Evolutionary conservation across 2,888 invertebrate genomes (phyloP), one percentile per base, ranked within the genome.

Genomic region (Standfussiana lucernea): DNA sequence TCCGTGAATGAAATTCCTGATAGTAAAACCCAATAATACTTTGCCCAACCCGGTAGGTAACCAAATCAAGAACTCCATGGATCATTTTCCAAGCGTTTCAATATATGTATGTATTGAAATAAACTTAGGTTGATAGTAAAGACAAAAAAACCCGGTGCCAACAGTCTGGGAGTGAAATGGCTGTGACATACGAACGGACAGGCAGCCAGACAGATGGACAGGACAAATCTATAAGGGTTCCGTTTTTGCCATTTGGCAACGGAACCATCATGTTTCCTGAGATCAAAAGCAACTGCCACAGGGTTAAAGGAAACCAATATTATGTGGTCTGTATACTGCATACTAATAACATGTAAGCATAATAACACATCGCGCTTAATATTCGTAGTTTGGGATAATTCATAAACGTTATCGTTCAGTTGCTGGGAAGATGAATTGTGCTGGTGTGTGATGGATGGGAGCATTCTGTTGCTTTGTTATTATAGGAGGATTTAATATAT

Each of bases 321-420:
- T 69, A 73, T 78, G 85, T 85, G 89, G 88, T 90, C 87, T 83
- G 83, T 72, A n/a, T 82, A 84, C 80, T 89, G 90, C 91, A 93
- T 93, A 93, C 92, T 93, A 93, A 93, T 93, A 93, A 91, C 90
- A 89, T 88, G 85, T 86, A 83, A 88, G 88, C 89, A 88, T 87
- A 88, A 86, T 76, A 79, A 73, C 78, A 67, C 71, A 80, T 69
- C 76, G 64, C 75, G 70, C 82, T 82, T 82, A 85, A 85, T 83
- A 86, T 86, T 80, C 83, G 24, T 47, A 71, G 75, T 61, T 73
- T 59, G 78, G 85, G 72, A 72, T 80, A 86, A 89, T 84, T 73
- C 71, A 86, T 70, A 76, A 84, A 73, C 82, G 78, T 40, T 65
- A 70, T 72, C 69, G 62, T 73, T 53, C 56, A 64, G 66, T 79